Conservation (phyloP, 2,113 vertebrate genomes). For the Ancistrus triradiatus region DNA sequence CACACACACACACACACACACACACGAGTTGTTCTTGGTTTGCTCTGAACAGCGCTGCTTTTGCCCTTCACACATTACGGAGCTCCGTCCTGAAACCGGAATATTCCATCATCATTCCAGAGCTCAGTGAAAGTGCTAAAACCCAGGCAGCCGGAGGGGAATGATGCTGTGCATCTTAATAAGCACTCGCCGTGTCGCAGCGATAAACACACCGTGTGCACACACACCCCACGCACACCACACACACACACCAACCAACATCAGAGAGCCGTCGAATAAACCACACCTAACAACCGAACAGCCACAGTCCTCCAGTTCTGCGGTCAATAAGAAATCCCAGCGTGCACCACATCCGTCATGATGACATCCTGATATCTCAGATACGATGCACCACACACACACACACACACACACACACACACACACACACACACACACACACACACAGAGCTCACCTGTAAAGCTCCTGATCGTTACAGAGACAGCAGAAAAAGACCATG, state of each 20-base stretch:
- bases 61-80: slow-evolving; percentile 46
- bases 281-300: slow-evolving; percentile 3
- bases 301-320: neutral
- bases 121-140: slow-evolving; percentile 32
- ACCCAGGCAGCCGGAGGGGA: slow-evolving; percentile 22
- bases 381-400: neutral
- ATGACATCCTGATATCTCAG: slow-evolving; percentile 11
- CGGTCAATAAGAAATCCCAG: neutral
- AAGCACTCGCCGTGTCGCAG: slow-evolving; percentile 35
- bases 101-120: slow-evolving; percentile 43
- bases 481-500: neutral
- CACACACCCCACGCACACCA: neutral
- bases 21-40: slow-evolving; percentile 13
- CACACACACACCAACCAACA: slow-evolving; percentile 29
- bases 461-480: neutral
- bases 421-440: too few relatives aligned
- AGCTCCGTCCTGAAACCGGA: slow-evolving; percentile 20
- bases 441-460: neutral
- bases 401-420: neutral
- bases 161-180: slow-evolving; percentile 37
- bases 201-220: too few relatives aligned
- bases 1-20: neutral
- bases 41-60: slow-evolving; percentile 10
- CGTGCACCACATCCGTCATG: slow-evolving; percentile 13
- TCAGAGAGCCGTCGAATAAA: neutral